Conservation (phyloP, 2,113 vertebrate genomes). For the Megaceryle maxima region DNA sequence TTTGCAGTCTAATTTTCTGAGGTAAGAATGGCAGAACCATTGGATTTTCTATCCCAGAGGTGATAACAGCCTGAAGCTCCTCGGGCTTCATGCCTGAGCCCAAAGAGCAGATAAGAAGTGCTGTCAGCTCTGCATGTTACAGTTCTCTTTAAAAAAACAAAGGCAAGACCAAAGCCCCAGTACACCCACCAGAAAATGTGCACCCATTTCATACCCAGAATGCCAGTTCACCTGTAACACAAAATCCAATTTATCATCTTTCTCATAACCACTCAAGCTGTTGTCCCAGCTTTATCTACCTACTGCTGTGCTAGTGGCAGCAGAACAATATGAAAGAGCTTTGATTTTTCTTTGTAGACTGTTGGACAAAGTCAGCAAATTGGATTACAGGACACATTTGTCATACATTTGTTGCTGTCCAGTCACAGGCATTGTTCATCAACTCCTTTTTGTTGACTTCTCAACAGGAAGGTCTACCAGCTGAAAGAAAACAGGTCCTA, state of each 20-base stretch:
- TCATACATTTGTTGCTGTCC: neutral
- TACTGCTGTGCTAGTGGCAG: neutral
- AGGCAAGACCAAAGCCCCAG: neutral
- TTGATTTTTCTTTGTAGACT: neutral
- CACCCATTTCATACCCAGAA: neutral
- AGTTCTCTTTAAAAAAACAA: neutral
- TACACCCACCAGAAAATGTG: neutral
- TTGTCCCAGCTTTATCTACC: neutral
- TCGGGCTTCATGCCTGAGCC: neutral
- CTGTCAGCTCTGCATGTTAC: neutral
- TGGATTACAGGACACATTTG: neutral
- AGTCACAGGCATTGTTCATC: neutral
- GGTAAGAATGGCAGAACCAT: neutral
- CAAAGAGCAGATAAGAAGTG: neutral
- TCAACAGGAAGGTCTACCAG: neutral
- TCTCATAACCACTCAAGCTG: neutral
- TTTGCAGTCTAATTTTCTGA: neutral
- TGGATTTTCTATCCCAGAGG: neutral
- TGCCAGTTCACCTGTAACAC: neutral
- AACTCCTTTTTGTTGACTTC: neutral
- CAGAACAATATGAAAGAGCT: neutral
- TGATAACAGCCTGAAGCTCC: neutral
- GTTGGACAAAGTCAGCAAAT: neutral
- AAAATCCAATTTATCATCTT: neutral
- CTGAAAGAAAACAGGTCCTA: neutral